These are phyloP conservation scores for Hypotaenidia okinawae DNA, from an alignment of 2,797 vertebrate genomes.

Conservation along the genomic window DNA sequence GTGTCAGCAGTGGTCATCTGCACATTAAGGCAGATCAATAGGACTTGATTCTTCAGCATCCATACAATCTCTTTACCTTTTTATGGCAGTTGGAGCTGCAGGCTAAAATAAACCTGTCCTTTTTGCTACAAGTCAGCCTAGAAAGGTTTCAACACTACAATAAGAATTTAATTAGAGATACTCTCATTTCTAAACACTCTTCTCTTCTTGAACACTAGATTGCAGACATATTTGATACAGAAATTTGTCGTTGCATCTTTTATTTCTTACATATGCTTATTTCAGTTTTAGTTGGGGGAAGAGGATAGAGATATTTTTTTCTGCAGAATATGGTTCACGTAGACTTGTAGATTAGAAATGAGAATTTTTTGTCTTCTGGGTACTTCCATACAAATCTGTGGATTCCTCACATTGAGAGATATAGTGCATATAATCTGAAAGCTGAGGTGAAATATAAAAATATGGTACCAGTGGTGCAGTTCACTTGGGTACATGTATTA, in stretches of 20 bases:
- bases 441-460: not conserved
- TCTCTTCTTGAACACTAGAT: not conserved
- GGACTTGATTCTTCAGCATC: not conserved
- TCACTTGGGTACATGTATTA: accelerated
- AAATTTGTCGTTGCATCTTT: not conserved
- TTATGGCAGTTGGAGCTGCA: not conserved
- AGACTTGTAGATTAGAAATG: not conserved
- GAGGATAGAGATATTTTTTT: not conserved
- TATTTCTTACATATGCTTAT: not conserved
- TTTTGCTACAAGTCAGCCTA: not conserved
- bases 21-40: not conserved
- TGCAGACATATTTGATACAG: not conserved
- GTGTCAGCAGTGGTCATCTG: not conserved
- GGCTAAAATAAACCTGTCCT: not conserved
- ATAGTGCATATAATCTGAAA: not conserved
- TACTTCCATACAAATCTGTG: not conserved
- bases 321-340: not conserved
- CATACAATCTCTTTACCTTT: not conserved
- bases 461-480: not conserved
- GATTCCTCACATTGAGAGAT: not conserved
- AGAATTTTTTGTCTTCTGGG: not conserved
- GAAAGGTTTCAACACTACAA: not conserved
- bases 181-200: not conserved
- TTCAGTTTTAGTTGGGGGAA: not conserved
- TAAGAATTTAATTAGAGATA: not conserved